These are phyloP conservation scores for Alosa sapidissima DNA, from an alignment of 2,797 vertebrate species.

Conservation along the genomic window DNA sequence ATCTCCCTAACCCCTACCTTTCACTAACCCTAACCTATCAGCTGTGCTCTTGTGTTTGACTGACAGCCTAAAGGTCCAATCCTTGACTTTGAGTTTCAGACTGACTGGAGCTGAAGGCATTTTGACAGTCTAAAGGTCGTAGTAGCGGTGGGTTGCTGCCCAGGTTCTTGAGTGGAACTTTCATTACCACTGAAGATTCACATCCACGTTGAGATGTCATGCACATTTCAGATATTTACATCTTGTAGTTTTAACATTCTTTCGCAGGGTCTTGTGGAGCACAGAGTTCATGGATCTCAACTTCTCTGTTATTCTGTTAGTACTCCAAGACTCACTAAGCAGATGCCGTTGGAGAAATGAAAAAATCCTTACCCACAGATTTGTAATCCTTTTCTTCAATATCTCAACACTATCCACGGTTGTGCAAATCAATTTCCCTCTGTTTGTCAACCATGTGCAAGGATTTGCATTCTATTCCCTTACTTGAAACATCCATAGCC, in stretches of 20 bases:
- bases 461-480: neutral
- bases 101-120: no score
- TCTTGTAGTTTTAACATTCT: neutral
- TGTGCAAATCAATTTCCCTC: neutral
- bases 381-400: neutral
- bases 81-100: neutral
- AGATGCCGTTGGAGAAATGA: neutral
- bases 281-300: neutral
- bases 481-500: neutral
- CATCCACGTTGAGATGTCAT: neutral
- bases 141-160: neutral
- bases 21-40: neutral
- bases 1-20: neutral
- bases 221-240: slow-evolving; percentile 14
- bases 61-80: neutral
- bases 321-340: neutral
- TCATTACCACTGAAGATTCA: neutral
- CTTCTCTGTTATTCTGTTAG: neutral
- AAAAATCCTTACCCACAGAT: neutral
- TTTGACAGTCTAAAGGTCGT: neutral
- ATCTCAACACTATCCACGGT: neutral
- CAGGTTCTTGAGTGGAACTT: neutral
- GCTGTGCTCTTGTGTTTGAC: neutral
- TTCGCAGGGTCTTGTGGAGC: neutral
- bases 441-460: neutral